Base-by-base conservation (phyloP, 2,113 vertebrate species). In the Taurulus bubalis region DNA sequence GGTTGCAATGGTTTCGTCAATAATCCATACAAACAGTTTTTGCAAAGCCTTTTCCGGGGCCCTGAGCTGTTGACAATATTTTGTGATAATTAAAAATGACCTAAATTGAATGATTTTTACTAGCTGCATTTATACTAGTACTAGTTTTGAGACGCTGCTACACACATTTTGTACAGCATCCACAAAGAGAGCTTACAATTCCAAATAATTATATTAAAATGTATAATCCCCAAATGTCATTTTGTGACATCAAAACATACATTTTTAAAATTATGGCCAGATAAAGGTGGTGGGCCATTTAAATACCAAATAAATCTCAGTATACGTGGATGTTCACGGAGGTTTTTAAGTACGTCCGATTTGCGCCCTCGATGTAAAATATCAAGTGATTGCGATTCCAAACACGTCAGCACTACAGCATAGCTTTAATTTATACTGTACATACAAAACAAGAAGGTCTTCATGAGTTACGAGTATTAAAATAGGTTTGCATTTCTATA, bases 401-500 rank as follows among this genome's bases (percentile, higher is more conserved):
- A 14, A 56, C 11, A 18, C 47, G 16, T 80, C 78, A 84, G 84
- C 84, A 77, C 79, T 90, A 89, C 87, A 87, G 91, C 88, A 90
- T 74, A 80, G 77, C 87, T 94, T 94, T 93, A 90, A 93, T 93
- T 92, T 90, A 91, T 87, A 90, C 87, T 87, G 74, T 90, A 84
- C 87, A 92, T 92, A 93, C 77, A 94, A 93, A 95, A 94, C 92
- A 93, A 45, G 76, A 89, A 59, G 75, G 40, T 91, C 83, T 91
- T 87, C 91, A 91, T 85, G 90, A 88, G 73, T 92, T 91, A 89
- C 81, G 84, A 84, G 90, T 90, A 92, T 86, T 92, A 93, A 92
- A 92, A 92, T 89, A 94, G 85, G 73, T 93, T 91, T 91, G 84
- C 85, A 90, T 94, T 92, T 92, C 87, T 93, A 90, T 90, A 76